phyloP scores from a whole-genome alignment of 2,113 vertebrate species.

The Hiodon tergisus region DNA sequence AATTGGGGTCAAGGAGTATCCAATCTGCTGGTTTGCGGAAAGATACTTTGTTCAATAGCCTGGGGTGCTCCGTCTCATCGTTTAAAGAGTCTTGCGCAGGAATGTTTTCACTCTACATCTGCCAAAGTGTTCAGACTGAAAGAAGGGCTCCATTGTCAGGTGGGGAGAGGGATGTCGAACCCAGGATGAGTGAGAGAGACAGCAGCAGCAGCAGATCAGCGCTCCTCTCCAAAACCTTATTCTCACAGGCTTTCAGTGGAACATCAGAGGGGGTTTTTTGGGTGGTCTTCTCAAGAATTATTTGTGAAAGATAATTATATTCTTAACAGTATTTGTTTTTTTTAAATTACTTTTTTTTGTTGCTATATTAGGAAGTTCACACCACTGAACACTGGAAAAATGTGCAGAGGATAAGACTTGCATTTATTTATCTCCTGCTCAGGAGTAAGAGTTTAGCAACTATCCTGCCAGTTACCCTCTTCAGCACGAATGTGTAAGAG shows the following conservation, averaged over 20 bases:
- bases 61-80: not conserved
- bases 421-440: no score
- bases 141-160: conserved; percentile 49
- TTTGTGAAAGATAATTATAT: no score
- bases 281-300: not conserved
- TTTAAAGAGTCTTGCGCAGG: conserved; percentile 23
- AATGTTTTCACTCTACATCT: conserved; percentile 42
- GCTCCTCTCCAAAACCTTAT: not conserved
- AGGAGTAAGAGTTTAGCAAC: no score
- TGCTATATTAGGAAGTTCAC: no score
- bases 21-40: conserved; percentile 25
- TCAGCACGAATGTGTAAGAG: no score
- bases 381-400: no score
- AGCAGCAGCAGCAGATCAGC: conserved; percentile 5
- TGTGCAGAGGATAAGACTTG: no score
- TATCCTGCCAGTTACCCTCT: no score
- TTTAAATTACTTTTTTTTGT: no score
- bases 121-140: conserved; percentile 52
- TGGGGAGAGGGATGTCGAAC: conserved; percentile 32
- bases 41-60: conserved; percentile 20
- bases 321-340: no score
- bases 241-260: no score
- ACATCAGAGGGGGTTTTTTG: no score
- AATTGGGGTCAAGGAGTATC: conserved; percentile 45
- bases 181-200: conserved; percentile 31